phyloP scores from a whole-genome alignment of 2,113 vertebrate species.

The Bostrychus sinensis region DNA sequence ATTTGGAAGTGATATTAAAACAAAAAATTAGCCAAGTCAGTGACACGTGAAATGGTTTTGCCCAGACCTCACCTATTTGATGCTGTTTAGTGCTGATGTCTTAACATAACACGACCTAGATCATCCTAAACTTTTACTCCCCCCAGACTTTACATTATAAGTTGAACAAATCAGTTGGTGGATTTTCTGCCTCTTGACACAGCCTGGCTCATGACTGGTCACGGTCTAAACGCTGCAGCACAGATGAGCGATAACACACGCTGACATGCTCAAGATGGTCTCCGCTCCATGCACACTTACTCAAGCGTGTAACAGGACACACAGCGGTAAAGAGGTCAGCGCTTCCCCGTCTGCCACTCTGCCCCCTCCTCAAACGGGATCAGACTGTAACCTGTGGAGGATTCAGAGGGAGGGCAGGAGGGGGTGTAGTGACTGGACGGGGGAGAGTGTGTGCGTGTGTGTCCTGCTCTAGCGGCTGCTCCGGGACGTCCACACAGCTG shows the following conservation, averaged over 20 bases:
- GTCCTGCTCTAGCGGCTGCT: constrained; percentile 77
- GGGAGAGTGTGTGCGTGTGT: constrained; percentile 27
- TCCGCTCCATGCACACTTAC: constrained; percentile 64
- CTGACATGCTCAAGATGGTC: constrained; percentile 60
- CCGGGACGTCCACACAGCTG: constrained; percentile 77
- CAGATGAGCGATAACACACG: constrained; percentile 35
- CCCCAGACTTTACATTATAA: not conserved
- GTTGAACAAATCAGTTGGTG: not conserved
- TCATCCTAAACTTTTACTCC: not conserved
- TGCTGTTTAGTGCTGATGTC: not conserved
- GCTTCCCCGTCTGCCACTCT: constrained; percentile 66
- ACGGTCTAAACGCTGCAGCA: not conserved
- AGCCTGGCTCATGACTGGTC: constrained; percentile 19
- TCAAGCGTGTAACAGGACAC: constrained; percentile 66
- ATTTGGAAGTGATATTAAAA: no score
- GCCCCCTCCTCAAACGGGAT: constrained; percentile 11
- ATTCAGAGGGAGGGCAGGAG: constrained; percentile 21
- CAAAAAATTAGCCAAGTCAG: no score
- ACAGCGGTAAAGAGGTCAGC: constrained; percentile 65
- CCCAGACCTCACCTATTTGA: no score
- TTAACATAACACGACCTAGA: not conserved
- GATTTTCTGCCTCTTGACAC: constrained; percentile 7
- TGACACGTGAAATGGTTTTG: no score
- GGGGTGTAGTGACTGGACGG: constrained; percentile 29
- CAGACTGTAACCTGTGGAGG: constrained; percentile 31